These are phyloP conservation scores for Zootoca vivipara DNA, from an alignment of 2,113 vertebrate genomes.

Conservation along the genomic window DNA sequence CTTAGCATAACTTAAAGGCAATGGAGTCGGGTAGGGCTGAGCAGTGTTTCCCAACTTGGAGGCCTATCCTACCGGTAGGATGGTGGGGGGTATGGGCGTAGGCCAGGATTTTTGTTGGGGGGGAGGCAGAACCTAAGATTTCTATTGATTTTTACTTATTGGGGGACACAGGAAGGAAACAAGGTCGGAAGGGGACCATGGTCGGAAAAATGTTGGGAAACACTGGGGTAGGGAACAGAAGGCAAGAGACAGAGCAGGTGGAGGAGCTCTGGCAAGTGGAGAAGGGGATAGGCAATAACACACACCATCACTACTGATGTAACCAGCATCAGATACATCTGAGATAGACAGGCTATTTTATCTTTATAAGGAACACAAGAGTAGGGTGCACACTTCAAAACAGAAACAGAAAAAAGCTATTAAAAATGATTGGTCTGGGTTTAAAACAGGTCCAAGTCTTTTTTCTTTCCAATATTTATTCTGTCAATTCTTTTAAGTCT, in stretches of 20 bases:
- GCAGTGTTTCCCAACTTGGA: too few relatives aligned
- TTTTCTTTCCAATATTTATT: not conserved
- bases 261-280: too few relatives aligned
- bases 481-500: not conserved
- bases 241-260: not conserved
- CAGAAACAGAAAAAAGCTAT: not conserved
- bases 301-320: not conserved
- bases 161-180: too few relatives aligned
- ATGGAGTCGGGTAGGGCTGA: too few relatives aligned
- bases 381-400: not conserved
- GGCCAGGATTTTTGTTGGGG: too few relatives aligned
- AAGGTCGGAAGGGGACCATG: too few relatives aligned
- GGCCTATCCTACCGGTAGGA: too few relatives aligned
- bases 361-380: not conserved
- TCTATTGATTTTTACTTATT: too few relatives aligned
- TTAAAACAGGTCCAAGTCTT: not conserved
- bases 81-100: too few relatives aligned
- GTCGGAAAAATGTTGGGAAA: too few relatives aligned
- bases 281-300: not conserved
- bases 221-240: not conserved
- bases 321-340: not conserved
- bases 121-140: too few relatives aligned
- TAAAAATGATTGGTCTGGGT: not conserved
- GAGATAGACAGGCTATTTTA: not conserved
- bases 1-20: not conserved